phyloP scores from a whole-genome alignment of 2,797 vertebrate genomes.

The Corythornis leucogaster region DNA sequence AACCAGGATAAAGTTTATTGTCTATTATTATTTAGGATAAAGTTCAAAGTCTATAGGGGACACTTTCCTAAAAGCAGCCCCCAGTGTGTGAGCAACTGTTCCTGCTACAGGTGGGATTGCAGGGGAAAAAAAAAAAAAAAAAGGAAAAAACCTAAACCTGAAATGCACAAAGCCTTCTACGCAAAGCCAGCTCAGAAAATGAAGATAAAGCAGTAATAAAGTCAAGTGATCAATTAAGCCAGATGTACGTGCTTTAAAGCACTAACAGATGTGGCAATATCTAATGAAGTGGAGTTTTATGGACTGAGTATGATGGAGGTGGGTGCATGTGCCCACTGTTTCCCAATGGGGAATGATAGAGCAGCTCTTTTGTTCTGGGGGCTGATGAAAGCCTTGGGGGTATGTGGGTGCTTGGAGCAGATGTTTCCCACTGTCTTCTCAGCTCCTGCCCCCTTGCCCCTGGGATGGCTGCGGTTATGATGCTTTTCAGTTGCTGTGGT shows the following conservation, averaged over 20 bases:
- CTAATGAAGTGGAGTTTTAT: constrained; percentile 10
- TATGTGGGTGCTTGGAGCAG: background rate
- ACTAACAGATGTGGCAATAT: constrained; percentile 44
- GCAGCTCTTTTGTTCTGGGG: background rate
- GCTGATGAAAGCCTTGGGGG: background rate
- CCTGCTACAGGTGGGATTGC: constrained; percentile 20
- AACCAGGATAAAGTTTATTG: background rate
- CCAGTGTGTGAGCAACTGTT: background rate
- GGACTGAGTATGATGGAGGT: background rate
- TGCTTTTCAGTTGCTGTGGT: background rate
- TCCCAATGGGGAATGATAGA: background rate
- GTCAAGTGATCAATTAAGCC: constrained; percentile 38
- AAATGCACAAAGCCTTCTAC: background rate
- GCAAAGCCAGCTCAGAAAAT: background rate
- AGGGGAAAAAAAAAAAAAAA: background rate
- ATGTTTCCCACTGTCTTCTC: background rate
- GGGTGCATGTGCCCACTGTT: fast-evolving
- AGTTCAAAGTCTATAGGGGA: background rate
- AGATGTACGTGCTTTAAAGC: constrained; percentile 45
- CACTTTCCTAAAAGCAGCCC: background rate
- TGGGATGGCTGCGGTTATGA: background rate
- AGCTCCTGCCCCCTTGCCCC: background rate
- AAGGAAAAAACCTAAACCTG: background rate
- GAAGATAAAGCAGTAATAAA: constrained; percentile 52
- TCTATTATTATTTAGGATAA: background rate